phyloP scores from a whole-genome alignment of 2,797 vertebrate species.

The Fratercula arctica region DNA sequence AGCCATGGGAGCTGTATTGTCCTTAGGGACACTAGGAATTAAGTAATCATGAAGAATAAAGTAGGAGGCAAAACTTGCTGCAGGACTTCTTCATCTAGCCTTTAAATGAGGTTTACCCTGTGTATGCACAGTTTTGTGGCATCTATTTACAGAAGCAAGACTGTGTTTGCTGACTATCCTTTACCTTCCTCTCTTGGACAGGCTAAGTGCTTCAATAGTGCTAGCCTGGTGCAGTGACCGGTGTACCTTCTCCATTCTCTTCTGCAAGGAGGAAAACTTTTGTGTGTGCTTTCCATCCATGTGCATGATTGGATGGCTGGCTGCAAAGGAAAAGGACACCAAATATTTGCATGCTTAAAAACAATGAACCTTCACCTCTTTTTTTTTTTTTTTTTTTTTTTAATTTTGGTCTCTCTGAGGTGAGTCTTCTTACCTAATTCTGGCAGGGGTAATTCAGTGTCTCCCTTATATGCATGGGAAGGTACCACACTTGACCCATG shows the following conservation, averaged over 20 bases:
- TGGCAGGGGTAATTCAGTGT: background rate
- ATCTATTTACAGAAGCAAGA: background rate
- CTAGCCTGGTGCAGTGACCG: background rate
- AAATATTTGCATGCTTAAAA: background rate
- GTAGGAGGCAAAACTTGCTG: background rate
- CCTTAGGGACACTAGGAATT: background rate
- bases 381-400: background rate
- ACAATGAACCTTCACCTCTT: background rate
- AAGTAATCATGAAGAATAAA: background rate
- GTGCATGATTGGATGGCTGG: background rate
- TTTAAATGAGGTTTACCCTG: background rate
- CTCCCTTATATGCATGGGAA: background rate
- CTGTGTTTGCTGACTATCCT: background rate
- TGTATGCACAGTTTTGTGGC: background rate
- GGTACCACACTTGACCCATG: background rate
- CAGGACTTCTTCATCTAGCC: background rate
- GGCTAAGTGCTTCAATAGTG: background rate
- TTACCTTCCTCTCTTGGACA: background rate
- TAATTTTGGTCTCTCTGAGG: background rate
- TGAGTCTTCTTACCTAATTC: background rate
- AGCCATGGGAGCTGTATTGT: background rate
- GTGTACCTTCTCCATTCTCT: background rate
- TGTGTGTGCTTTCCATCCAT: background rate
- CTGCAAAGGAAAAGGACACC: background rate
- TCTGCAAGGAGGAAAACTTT: background rate